Evolutionary conservation across 1,140 invertebrate species (phyloP).

Genomic region (Aethina tumida): DNA sequence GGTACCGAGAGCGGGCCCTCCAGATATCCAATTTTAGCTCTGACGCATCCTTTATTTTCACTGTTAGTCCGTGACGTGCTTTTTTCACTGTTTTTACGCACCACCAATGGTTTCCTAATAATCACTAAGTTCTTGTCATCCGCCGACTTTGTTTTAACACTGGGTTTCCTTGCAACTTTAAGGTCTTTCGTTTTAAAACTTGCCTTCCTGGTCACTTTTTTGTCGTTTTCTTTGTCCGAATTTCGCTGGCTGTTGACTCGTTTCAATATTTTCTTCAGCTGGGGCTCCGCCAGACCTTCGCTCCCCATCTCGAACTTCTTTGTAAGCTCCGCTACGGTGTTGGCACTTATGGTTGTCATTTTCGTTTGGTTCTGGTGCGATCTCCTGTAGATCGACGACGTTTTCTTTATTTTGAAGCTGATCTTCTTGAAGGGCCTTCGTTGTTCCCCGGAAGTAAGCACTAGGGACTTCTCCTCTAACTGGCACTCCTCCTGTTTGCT

Average conservation of each 20-base stretch:
- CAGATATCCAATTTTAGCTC: conserved; percentile 27
- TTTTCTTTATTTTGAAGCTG: conserved; percentile 31
- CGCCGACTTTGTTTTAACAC: conserved; percentile 23
- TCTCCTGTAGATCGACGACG: conserved; percentile 19
- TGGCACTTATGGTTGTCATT: conserved; percentile 38
- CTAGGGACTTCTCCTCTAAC: conserved; percentile 11
- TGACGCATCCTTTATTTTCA: conserved; percentile 30
- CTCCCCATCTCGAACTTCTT: conserved; percentile 44
- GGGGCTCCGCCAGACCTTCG: conserved; percentile 36
- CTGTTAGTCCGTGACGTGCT: conserved; percentile 9
- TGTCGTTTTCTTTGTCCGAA: background rate
- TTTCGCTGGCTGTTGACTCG: conserved; percentile 17
- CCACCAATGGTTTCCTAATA: conserved; percentile 16
- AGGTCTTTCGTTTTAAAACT: too few relatives aligned
- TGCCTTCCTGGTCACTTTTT: conserved; percentile 5
- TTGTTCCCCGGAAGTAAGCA: conserved; percentile 6
- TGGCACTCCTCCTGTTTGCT: conserved; percentile 16
- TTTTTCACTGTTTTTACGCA: conserved; percentile 14
- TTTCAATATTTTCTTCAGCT: conserved; percentile 20
- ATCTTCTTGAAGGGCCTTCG: conserved; percentile 23
- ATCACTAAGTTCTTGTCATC: conserved; percentile 14
- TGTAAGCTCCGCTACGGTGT: conserved; percentile 43
- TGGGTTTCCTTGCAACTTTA: conserved; percentile 22
- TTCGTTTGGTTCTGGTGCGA: conserved; percentile 7
- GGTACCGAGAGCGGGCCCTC: conserved; percentile 29